Base-by-base conservation (phyloP, 2,113 vertebrate species). In the Pogonocichla stellata region DNA sequence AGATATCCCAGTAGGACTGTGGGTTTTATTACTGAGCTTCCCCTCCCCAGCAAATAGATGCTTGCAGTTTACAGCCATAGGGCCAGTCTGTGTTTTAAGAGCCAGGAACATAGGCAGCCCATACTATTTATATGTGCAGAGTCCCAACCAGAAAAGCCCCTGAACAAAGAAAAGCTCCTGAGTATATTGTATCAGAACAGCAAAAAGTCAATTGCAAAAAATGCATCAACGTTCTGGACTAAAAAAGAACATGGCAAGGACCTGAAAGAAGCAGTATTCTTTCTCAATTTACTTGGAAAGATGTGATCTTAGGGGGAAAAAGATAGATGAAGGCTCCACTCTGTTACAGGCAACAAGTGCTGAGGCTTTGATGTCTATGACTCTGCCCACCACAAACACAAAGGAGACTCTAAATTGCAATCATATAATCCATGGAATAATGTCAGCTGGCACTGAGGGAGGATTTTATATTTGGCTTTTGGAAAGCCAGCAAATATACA, bases 311-410 rank as follows among this genome's bases (percentile, higher is more conserved):
- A 8, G 14, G 5, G 19, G 4, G 3, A 88, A 72, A 45, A 15
- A 61, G 15, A 12, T 0, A 33, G 6, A 11, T 33, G 24, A 60
- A 56, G 17, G 33, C 25, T 48, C n/a, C 19, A 10, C 8, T 50
- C 33, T 61, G 33, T n/a, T 56, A 77, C 8, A 66, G 20, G 18
- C 13, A 22, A 10, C 8, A 77, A 81, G 14, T 38, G 19, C n/a
- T 0, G 1, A 43, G 15, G 29, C 12, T 65, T 66, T 72, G 20
- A 8, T 10, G 42, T 51, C 47, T 50, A 10, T 2, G 1, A 18
- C 48, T 57, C 18, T 20, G 23, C 69, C 45, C 33, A 50, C 33
- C 3, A 2, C 5, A 24, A 91, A 45, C 22, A 22, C 0, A 3
- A 74, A 80, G 14, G 9, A 79, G 12, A 85, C 4, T 62, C 11